Conservation (phyloP, 2,113 vertebrate genomes). For the Daboia siamensis region DNA sequence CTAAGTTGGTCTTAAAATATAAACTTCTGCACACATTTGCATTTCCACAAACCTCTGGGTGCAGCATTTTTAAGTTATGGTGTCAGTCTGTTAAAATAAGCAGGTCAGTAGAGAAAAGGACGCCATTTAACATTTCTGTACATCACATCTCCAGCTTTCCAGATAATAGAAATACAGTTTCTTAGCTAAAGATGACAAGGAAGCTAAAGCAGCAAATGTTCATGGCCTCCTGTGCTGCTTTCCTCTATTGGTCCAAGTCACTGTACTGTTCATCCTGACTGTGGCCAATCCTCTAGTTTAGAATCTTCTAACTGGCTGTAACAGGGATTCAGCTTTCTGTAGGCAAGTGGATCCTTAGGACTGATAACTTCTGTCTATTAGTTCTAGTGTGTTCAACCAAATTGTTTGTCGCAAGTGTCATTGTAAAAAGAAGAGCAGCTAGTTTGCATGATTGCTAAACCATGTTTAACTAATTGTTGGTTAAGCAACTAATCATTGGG, state of each 20-base stretch:
- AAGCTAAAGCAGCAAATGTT: neutral
- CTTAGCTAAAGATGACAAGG: neutral
- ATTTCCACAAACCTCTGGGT: neutral
- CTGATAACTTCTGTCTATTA: neutral
- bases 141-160: neutral
- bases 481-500: neutral
- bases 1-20: neutral
- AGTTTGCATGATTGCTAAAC: neutral
- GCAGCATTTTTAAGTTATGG: neutral
- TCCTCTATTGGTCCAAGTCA: neutral
- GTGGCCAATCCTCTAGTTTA: neutral
- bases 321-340: neutral
- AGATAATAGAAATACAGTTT: neutral
- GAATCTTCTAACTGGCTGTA: neutral
- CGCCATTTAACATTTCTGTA: neutral
- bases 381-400: neutral
- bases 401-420: neutral
- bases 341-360: neutral
- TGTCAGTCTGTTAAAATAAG: neutral
- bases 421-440: neutral
- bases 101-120: neutral
- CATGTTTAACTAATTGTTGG: neutral
- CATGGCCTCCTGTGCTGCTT: neutral
- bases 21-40: neutral
- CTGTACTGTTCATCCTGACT: neutral